Evolutionary conservation across 2,113 vertebrate species (phyloP), one percentile per base, ranked within the genome.

Genomic region (Anseranas semipalmata): DNA sequence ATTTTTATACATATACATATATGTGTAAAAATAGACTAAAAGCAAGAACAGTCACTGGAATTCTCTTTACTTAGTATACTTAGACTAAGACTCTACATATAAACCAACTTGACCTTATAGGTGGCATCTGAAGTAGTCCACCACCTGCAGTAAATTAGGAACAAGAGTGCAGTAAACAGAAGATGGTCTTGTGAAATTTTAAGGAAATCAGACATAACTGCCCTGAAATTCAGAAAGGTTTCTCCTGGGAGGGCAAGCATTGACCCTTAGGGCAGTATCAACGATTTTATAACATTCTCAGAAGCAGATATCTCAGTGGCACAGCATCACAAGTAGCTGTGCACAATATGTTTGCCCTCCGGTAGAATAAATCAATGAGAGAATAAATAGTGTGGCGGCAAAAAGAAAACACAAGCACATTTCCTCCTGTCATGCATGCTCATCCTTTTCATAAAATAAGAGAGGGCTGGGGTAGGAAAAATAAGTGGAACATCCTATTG

Each of bases 301-400:
- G 65, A 84, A 73, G 62, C 3, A 4, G 21, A 10, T 30, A 43
- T 52, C 55, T 75, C 55, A 58, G 62, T n/a, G 22, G 72, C 27
- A 45, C 12, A 94, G 78, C 33, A 62, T 85, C 82, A 73, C 55
- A 90, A 83, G 52, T 65, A 95, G 74, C 71, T 87, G 66, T 68
- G 62, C 46, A 84, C 67, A 87, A 68, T 37, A 65, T 84, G 56
- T 58, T 97, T 93, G 95, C 65, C 68, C 71, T 94, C 77, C 48
- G 67, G 62, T 74, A 89, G 86, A 85, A 76, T 96, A 89, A 95
- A 89, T 82, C 84, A 89, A 5, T 76, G 84, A 91, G 24, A 79
- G 43, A 87, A 87, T 62, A 70, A 95, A 84, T 35, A 68, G 19
- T 4, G 3, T 62, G 33, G 12, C 9, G 4, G 66, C 21, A 43